Evolutionary conservation across 2,113 vertebrate genomes (phyloP).

Genomic region (Podilymbus podiceps): DNA sequence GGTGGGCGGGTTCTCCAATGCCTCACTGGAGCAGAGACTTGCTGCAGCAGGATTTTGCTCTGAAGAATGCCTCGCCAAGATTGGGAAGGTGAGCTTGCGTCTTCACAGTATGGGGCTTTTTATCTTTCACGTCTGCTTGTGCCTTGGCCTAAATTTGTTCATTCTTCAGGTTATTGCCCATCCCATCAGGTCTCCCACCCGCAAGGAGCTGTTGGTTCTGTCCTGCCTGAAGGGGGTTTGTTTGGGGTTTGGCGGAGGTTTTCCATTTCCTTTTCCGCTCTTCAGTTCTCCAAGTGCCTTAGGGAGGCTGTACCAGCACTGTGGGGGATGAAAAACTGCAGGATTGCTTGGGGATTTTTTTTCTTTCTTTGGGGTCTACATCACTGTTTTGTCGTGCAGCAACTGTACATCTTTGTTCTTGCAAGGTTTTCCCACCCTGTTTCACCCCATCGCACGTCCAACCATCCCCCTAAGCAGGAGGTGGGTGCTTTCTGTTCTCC

Average conservation of each 20-base stretch:
- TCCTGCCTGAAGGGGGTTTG: background rate
- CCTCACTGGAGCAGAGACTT: rapidly evolving
- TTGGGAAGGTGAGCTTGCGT: background rate
- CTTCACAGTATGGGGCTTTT: rapidly evolving
- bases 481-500: background rate
- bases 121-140: background rate
- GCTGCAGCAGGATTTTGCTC: background rate
- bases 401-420: background rate
- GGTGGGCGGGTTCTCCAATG: rapidly evolving
- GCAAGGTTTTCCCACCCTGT: background rate
- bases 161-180: background rate
- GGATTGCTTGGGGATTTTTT: too few species aligned
- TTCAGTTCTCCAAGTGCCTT: background rate
- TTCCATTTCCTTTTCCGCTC: background rate
- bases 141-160: background rate
- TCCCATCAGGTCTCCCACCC: background rate
- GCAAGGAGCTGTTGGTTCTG: background rate
- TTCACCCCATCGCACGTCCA: rapidly evolving
- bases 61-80: background rate
- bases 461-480: background rate
- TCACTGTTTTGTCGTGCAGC: background rate
- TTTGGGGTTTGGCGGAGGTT: background rate
- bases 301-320: background rate
- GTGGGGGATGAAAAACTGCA: background rate
- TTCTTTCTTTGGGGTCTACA: rapidly evolving